Percentiles rank a stretch among this genome's conserved stretches.
Evolutionary conservation across 2,113 vertebrate species (phyloP).

Genomic region (Bubalus kerabau): DNA sequence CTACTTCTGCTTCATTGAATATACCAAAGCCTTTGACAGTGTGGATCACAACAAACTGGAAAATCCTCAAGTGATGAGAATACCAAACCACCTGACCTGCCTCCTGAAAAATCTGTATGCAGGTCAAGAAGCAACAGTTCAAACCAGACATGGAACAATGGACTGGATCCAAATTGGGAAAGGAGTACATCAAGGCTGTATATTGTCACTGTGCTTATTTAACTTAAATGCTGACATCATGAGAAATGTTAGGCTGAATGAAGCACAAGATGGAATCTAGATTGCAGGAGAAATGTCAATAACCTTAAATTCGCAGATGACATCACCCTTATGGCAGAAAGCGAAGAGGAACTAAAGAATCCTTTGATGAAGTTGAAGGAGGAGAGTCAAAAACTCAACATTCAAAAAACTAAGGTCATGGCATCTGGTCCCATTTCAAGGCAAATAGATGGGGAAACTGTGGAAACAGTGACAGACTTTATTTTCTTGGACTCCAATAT

Average conservation of each 20-base stretch:
- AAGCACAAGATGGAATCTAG: not conserved
- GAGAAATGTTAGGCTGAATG: not conserved
- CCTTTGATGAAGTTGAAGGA: not conserved
- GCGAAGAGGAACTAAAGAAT: not conserved
- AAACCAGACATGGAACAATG: not conserved
- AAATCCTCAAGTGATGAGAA: not conserved
- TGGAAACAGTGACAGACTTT: not conserved
- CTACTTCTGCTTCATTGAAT: not conserved
- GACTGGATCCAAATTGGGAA: not conserved
- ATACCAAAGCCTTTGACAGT: not conserved
- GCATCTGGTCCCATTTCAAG: not conserved
- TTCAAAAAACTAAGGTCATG: not conserved
- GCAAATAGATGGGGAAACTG: not conserved
- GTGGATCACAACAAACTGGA: not conserved
- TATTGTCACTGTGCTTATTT: not conserved
- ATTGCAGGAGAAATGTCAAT: not conserved
- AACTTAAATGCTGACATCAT: not conserved
- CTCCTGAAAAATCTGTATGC: not conserved
- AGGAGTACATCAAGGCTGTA: not conserved
- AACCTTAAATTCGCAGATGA: not conserved
- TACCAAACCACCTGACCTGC: not conserved
- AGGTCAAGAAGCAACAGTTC: not conserved
- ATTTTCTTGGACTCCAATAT: not conserved
- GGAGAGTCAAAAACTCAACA: not conserved
- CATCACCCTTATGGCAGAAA: not conserved